phyloP scores from a whole-genome alignment of 2,888 invertebrate species.

The Rutpela maculata region DNA sequence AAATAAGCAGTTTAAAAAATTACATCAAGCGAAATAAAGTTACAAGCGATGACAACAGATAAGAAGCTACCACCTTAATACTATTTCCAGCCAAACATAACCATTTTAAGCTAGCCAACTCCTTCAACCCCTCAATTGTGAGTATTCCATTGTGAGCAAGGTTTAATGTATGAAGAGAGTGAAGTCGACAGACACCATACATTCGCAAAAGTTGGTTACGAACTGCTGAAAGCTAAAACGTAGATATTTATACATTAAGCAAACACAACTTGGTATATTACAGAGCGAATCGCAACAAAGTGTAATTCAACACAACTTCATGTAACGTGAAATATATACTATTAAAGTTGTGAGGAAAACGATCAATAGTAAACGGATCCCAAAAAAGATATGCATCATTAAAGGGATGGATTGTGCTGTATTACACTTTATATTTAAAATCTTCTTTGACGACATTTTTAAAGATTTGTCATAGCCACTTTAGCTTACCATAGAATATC shows the following conservation, averaged over 20 bases:
- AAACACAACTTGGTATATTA: background rate
- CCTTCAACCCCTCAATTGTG: constrained; percentile 92
- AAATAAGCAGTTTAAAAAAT: constrained; percentile 24
- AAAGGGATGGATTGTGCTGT: no score
- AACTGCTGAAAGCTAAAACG: constrained; percentile 86
- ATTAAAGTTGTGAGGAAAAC: no score
- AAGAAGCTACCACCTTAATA: constrained; percentile 80
- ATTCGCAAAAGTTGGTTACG: constrained; percentile 91
- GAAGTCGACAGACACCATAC: constrained; percentile 89
- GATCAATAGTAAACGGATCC: no score
- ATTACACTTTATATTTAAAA: no score
- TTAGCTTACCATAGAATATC: no score
- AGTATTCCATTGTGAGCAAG: constrained; percentile 92
- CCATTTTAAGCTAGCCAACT: constrained; percentile 86
- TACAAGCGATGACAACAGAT: constrained; percentile 33
- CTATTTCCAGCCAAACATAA: constrained; percentile 92
- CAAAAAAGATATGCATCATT: no score
- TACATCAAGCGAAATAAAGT: constrained; percentile 6
- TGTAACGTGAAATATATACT: no score
- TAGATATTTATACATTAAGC: constrained; percentile 42
- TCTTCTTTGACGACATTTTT: no score
- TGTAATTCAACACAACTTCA: no score
- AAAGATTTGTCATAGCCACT: no score
- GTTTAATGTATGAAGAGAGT: constrained; percentile 87
- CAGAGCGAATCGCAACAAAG: no score